Percentiles rank a stretch among this genome's conserved stretches.
phyloP scores from a whole-genome alignment of 2,888 invertebrate species.

The Watsonalla binaria region DNA sequence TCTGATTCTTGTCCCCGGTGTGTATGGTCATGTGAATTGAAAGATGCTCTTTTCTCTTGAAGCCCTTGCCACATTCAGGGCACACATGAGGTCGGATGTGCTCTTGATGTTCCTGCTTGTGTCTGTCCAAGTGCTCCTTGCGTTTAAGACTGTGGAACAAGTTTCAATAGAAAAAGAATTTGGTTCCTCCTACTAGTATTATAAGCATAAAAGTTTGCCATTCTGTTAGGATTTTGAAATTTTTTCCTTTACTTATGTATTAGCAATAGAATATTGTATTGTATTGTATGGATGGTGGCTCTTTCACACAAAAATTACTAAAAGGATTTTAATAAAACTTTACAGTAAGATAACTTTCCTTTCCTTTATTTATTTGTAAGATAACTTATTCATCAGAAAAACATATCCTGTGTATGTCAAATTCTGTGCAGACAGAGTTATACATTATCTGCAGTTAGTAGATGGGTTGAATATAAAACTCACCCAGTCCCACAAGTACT shows the following conservation, averaged over 20 bases:
- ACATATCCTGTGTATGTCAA: no score
- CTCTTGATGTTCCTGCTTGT: conserved; percentile 86
- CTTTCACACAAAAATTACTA: no score
- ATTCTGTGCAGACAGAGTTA: no score
- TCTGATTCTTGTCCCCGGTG: conserved; percentile 86
- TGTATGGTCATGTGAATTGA: conserved; percentile 89
- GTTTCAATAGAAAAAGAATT: not conserved
- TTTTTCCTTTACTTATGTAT: not conserved
- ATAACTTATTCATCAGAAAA: no score
- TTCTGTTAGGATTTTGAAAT: not conserved
- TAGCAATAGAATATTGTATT: not conserved
- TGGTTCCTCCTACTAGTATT: no score
- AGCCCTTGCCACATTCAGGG: conserved; percentile 85
- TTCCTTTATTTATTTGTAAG: no score
- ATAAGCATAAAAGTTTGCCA: no score
- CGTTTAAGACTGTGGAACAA: conserved; percentile 78
- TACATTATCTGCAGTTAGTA: no score
- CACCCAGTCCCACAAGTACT: conserved; percentile 86
- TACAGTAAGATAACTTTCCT: no score
- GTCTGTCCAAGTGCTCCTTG: conserved; percentile 86
- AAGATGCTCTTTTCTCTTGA: conserved; percentile 89
- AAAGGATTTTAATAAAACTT: no score
- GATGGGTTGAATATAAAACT: conserved; percentile 16
- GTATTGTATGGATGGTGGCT: not conserved
- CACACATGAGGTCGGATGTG: conserved; percentile 84